phyloP scores from a whole-genome alignment of 2,113 vertebrate genomes.

The Sapayoa aenigma region DNA sequence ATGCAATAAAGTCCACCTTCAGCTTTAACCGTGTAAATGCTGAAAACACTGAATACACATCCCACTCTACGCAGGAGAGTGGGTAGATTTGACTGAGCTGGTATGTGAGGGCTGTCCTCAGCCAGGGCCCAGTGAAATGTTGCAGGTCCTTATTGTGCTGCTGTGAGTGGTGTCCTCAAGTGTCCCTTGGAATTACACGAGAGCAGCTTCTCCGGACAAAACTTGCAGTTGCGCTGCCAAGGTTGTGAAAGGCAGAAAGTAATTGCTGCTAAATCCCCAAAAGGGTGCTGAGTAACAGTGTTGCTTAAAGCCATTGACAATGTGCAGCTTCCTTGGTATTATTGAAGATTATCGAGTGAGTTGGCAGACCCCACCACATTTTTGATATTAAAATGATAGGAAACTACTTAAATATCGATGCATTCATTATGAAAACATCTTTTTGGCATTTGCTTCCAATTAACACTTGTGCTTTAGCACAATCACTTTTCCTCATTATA shows the following conservation, averaged over 20 bases:
- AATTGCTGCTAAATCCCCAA: not conserved
- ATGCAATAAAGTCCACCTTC: not conserved
- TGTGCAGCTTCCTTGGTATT: not conserved
- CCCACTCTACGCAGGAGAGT: not conserved
- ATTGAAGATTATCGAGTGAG: not conserved
- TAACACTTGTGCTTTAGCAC: not conserved
- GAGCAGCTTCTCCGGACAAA: not conserved
- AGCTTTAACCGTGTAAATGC: not conserved
- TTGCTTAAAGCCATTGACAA: not conserved
- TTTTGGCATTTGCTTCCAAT: conserved; percentile 43
- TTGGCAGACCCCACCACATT: not conserved
- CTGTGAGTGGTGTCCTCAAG: not conserved
- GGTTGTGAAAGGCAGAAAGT: not conserved
- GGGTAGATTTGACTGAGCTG: not conserved
- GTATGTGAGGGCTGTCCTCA: not conserved
- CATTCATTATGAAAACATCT: conserved; percentile 6
- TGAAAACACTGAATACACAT: not conserved
- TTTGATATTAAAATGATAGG: conserved; percentile 16
- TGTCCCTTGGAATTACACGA: not conserved
- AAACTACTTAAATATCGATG: not conserved
- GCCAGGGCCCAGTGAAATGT: not conserved
- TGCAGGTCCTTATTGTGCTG: not conserved
- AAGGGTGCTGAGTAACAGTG: not conserved
- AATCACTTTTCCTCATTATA: not conserved
- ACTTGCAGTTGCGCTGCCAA: not conserved